phyloP scores from a whole-genome alignment of 2,797 vertebrate genomes.

The Coregonus sp. region DNA sequence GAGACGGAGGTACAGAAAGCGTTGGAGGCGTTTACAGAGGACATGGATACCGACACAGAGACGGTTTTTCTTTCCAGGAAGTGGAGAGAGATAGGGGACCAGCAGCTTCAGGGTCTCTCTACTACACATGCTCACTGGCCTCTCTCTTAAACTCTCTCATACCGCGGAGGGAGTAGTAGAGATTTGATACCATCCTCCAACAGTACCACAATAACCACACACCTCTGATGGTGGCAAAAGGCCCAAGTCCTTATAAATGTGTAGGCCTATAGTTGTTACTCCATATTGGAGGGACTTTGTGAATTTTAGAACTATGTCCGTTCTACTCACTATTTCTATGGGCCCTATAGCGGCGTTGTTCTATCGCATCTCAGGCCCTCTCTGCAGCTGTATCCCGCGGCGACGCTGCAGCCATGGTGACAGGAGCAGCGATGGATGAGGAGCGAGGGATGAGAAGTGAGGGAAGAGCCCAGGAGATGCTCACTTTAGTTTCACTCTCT shows the following conservation, averaged over 20 bases:
- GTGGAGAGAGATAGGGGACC: neutral
- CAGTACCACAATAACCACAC: neutral
- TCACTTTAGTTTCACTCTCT: too few species aligned
- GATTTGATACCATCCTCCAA: neutral
- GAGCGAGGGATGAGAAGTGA: neutral
- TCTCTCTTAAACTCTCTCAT: neutral
- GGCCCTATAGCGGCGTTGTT: too few species aligned
- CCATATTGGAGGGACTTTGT: neutral
- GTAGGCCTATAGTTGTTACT: too few species aligned
- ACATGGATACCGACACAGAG: neutral
- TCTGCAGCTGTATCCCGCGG: too few species aligned
- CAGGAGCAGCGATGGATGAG: neutral
- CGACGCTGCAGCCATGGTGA: neutral
- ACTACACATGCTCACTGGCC: neutral
- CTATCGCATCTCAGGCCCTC: too few species aligned
- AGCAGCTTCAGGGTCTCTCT: neutral
- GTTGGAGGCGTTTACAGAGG: neutral
- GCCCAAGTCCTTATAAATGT: neutral
- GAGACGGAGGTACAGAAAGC: neutral
- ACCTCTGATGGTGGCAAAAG: neutral
- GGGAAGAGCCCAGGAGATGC: too few species aligned
- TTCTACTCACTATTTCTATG: too few species aligned
- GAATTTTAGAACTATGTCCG: neutral
- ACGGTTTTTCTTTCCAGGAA: neutral
- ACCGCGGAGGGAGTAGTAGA: neutral